Evolutionary conservation across 2,888 invertebrate genomes (phyloP).

Genomic region (Trypoxylon attenuatum): DNA sequence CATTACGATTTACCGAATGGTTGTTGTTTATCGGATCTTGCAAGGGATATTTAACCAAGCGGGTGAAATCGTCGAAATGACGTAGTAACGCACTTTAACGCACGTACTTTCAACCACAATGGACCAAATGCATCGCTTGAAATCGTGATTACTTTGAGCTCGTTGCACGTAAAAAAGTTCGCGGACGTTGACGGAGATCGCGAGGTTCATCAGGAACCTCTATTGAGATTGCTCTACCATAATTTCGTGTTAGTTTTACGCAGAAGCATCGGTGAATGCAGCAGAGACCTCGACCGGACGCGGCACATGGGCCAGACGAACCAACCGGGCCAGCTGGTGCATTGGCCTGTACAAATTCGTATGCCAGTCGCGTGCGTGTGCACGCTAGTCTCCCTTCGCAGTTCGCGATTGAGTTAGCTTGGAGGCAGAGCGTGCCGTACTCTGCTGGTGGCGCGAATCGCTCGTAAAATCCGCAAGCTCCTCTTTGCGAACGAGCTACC

Average conservation of each 20-base stretch:
- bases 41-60: no score
- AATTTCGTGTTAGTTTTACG: background rate
- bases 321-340: background rate
- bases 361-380: conserved; percentile 30
- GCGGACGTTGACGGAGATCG: background rate
- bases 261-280: background rate
- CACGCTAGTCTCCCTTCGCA: conserved; percentile 42
- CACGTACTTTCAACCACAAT: no score
- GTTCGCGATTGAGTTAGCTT: conserved; percentile 54
- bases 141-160: no score
- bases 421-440: conserved; percentile 39
- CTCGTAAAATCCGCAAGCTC: conserved; percentile 50
- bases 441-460: conserved; percentile 45
- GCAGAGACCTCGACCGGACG: no score
- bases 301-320: no score
- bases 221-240: background rate
- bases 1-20: no score
- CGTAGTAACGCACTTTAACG: no score
- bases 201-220: background rate
- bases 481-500: conserved; percentile 29
- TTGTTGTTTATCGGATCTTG: no score
- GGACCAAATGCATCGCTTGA: no score
- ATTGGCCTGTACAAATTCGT: conserved; percentile 34
- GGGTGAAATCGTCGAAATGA: no score
- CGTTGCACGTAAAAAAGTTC: background rate